phyloP scores from a whole-genome alignment of 35 echinoderm and acorn worm genomes.

The Apostichopus parvimensis region DNA sequence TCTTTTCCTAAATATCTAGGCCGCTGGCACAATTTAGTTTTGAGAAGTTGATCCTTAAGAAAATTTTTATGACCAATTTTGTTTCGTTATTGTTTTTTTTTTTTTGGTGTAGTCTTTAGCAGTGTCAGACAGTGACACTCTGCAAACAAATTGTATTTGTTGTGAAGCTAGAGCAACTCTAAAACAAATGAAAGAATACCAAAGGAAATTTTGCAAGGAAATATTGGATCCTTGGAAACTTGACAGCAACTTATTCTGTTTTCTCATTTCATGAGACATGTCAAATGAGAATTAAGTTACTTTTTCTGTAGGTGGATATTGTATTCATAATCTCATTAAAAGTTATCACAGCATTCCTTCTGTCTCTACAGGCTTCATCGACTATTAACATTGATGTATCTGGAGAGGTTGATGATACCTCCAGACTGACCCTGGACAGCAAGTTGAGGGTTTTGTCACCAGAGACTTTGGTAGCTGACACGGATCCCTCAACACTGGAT shows the following conservation, averaged over 20 bases:
- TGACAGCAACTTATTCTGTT: neutral
- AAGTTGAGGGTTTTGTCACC: slow-evolving; percentile 63
- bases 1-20: too few species aligned
- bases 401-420: slow-evolving; percentile 61
- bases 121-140: too few species aligned
- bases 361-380: neutral
- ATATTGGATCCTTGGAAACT: neutral
- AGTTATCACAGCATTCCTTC: neutral
- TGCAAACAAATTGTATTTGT: too few species aligned
- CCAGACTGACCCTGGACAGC: slow-evolving; percentile 75
- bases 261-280: neutral
- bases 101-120: too few species aligned
- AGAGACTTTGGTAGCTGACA: slow-evolving; percentile 72
- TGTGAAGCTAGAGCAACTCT: too few species aligned
- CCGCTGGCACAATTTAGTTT: too few species aligned
- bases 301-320: too few species aligned
- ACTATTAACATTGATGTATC: slow-evolving; percentile 54
- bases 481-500: slow-evolving; percentile 72
- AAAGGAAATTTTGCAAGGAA: neutral
- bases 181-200: too few species aligned
- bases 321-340: neutral
- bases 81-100: too few species aligned
- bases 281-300: too few species aligned
- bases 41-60: too few species aligned
- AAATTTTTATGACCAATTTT: too few species aligned